Percentiles rank a stretch among this genome's conserved stretches.
Evolutionary conservation across 1,140 invertebrate species (phyloP).

Genomic region (Cotesia vestalis): DNA sequence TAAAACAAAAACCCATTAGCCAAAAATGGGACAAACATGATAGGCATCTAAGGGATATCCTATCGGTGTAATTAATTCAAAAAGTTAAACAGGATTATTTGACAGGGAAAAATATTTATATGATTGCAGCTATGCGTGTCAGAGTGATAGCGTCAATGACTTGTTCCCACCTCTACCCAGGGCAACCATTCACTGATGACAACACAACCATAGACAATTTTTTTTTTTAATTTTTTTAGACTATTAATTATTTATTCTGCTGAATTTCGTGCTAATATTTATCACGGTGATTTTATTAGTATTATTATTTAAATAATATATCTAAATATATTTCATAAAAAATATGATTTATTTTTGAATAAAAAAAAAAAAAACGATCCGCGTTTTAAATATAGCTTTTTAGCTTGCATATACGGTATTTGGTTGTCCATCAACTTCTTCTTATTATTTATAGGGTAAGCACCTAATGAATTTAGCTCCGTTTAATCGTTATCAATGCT

Average conservation of each 20-base stretch:
- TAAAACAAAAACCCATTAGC: too few relatives aligned
- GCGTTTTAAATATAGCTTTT: constrained; percentile 11
- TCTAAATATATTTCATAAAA: neutral
- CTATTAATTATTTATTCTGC: constrained; percentile 16
- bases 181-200: constrained; percentile 50
- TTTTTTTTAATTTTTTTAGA: neutral
- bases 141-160: constrained; percentile 90
- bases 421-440: constrained; percentile 57
- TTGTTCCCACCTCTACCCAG: constrained; percentile 79
- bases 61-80: neutral
- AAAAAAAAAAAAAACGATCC: constrained; percentile 2
- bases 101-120: constrained; percentile 58
- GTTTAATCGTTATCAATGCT: constrained; percentile 40
- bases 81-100: constrained; percentile 5
- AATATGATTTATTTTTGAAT: constrained; percentile 20
- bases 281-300: neutral
- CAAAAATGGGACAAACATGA: too few relatives aligned
- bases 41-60: neutral
- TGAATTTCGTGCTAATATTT: constrained; percentile 10
- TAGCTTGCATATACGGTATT: constrained; percentile 45
- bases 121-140: constrained; percentile 87
- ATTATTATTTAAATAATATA: neutral
- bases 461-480: constrained; percentile 51
- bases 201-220: constrained; percentile 51
- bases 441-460: constrained; percentile 64